Evolutionary conservation across 2,797 vertebrate genomes (phyloP), one percentile per base, ranked within the genome.

Genomic region (Borostomias antarcticus): DNA sequence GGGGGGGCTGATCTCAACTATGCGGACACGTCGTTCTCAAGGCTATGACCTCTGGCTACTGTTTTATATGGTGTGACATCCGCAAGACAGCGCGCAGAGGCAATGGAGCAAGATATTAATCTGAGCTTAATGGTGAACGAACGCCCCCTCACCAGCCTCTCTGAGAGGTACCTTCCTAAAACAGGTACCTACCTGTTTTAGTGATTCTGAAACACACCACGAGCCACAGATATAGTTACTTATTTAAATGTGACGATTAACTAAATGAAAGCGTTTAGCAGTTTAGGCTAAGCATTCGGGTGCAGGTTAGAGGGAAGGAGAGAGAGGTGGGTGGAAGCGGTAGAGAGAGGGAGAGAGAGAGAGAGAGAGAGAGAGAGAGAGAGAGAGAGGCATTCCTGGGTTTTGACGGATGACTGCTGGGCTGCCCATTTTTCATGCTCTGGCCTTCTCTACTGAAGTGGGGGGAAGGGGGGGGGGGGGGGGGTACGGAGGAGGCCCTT

Each of bases 381-480:
- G n/a, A 72, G 54, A 28, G 70, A 76, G 74, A 70, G 66, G 73
- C 86, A 82, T 86, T 88, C 87, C 82, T 80, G 45, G 64, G 9
- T 76, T n/a, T 76, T 89, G 89, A 91, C 73, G 21, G 77, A 91
- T 87, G 69, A 77, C 70, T 80, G 62, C 64, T 64, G 63, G 68
- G 66, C 58, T 60, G 80, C 72, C 50, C 67, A 84, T 85, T 81
- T 89, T 85, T 88, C 82, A 83, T 74, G 51, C 21, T 66, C 69
- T 67, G 76, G 72, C 67, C 81, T 77, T 82, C 60, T 70, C 69
- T 72, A 65, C 74, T 64, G 72, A 74, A 76, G 77, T n/a, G 2
- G 58, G 59, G 72, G 68, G 33, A 57, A 25, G 52, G 53, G 68
- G 30, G 70, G 48, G 62, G 72, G 66, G 37, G 64, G 50, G n/a